These are phyloP conservation scores for Archips crataeganus DNA, from an alignment of 2,888 invertebrate genomes.

Conservation along the genomic window DNA sequence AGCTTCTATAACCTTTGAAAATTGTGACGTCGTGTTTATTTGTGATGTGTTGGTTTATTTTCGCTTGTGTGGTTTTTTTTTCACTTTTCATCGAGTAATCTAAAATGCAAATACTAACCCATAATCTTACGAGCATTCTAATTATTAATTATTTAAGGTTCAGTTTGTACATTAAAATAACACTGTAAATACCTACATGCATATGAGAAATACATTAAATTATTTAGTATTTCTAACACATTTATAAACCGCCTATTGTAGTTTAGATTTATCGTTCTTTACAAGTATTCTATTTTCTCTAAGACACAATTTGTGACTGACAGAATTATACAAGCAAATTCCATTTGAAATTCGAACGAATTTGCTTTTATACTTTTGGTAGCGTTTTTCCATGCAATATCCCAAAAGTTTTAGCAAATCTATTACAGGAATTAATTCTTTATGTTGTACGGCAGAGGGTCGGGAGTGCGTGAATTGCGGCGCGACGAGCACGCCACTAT, in stretches of 20 bases:
- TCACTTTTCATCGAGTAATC: conserved; percentile 35
- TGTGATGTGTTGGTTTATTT: conserved; percentile 44
- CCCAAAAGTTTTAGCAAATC: neutral
- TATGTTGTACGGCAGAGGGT: conserved; percentile 89
- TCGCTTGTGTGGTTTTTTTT: conserved; percentile 47
- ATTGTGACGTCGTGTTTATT: neutral
- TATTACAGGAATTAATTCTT: conserved; percentile 20
- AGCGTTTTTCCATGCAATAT: conserved; percentile 20
- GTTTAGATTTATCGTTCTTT: neutral
- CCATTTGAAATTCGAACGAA: neutral
- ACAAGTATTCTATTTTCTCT: conserved; percentile 8
- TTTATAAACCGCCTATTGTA: neutral
- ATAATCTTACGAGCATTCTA: neutral
- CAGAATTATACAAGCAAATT: conserved; percentile 17
- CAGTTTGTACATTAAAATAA: neutral
- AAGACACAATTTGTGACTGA: conserved; percentile 7
- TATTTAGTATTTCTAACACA: neutral
- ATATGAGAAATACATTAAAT: neutral
- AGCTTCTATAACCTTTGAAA: conserved; percentile 45
- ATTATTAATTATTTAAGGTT: neutral
- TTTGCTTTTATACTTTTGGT: conserved; percentile 26
- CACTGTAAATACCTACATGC: neutral
- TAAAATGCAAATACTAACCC: conserved; percentile 4
- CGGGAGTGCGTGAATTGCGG: conserved; percentile 99
- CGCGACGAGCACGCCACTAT: conserved; percentile 98